Evolutionary conservation across 2,888 invertebrate species (phyloP).

Genomic region (Metalampra italica): DNA sequence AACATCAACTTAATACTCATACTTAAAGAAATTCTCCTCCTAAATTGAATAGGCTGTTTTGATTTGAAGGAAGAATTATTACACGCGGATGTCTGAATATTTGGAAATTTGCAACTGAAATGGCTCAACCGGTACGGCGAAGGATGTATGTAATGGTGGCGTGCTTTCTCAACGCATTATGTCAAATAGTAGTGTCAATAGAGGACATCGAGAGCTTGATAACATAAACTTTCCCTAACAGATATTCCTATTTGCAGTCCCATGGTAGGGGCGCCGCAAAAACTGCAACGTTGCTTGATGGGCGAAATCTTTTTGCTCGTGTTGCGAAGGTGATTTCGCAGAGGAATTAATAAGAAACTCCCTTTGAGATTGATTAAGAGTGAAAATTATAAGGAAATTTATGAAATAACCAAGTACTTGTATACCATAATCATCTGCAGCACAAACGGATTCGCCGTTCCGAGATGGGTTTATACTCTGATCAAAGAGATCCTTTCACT

Average conservation of each 20-base stretch:
- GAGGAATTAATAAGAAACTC: slow-evolving; percentile 47
- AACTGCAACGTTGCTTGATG: slow-evolving; percentile 70
- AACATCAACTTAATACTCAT: no score
- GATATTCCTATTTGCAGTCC: neutral
- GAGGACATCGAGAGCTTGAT: no score
- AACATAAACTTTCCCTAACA: no score
- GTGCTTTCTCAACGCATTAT: neutral
- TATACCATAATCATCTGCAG: neutral
- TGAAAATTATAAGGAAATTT: slow-evolving; percentile 32
- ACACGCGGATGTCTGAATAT: no score
- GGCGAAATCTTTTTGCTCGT: slow-evolving; percentile 62
- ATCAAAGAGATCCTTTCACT: no score
- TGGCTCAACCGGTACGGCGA: neutral
- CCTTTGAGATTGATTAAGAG: slow-evolving; percentile 62
- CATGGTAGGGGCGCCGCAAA: slow-evolving; percentile 22
- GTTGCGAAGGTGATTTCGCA: slow-evolving; percentile 52
- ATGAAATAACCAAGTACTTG: slow-evolving; percentile 2
- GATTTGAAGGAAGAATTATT: no score
- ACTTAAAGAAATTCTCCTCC: no score
- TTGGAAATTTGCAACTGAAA: no score
- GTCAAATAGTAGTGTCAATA: no score
- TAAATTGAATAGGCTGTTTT: no score
- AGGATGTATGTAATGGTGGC: neutral
- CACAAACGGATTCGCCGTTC: neutral
- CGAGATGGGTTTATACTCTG: no score